Percentiles rank a stretch among this genome's conserved stretches.
Conservation (phyloP, 2,113 vertebrate genomes). For the Pomatostomus ruficeps region DNA sequence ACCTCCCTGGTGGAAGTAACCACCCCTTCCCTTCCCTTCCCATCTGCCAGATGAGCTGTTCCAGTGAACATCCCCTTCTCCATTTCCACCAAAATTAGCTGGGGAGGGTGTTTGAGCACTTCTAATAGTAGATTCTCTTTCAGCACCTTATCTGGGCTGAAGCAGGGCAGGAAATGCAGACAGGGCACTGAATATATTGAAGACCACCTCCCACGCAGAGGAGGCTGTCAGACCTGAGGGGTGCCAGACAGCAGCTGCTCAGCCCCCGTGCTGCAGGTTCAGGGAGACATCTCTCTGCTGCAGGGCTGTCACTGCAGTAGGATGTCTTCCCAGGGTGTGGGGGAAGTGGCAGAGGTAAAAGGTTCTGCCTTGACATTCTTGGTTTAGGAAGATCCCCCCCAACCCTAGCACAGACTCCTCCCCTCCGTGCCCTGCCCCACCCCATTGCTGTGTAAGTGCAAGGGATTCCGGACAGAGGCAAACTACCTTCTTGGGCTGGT, state of each 20-base stretch:
- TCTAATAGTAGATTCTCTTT: neutral
- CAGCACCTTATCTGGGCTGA: neutral
- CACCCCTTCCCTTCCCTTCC: neutral
- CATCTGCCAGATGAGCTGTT: neutral
- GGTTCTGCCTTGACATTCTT: neutral
- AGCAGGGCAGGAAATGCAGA: neutral
- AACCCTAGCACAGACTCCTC: neutral
- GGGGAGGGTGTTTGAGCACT: neutral
- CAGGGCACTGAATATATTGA: neutral
- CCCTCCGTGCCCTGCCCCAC: neutral
- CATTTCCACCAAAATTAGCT: neutral
- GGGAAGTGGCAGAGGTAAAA: neutral
- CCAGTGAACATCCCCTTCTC: neutral
- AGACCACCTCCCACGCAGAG: neutral
- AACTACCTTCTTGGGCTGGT: neutral
- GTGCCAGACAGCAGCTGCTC: neutral
- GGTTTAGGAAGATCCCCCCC: neutral
- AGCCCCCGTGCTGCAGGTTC: neutral
- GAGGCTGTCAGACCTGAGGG: neutral
- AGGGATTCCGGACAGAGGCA: neutral
- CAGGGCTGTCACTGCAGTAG: neutral
- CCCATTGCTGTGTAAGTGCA: neutral
- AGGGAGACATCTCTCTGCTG: neutral
- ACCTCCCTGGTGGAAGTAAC: neutral
- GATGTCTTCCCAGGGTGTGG: accelerated